Percentiles rank a stretch among this genome's conserved stretches.
These are phyloP conservation scores for Orthosia gothica DNA, from an alignment of 2,888 invertebrate genomes.

Conservation along the genomic window DNA sequence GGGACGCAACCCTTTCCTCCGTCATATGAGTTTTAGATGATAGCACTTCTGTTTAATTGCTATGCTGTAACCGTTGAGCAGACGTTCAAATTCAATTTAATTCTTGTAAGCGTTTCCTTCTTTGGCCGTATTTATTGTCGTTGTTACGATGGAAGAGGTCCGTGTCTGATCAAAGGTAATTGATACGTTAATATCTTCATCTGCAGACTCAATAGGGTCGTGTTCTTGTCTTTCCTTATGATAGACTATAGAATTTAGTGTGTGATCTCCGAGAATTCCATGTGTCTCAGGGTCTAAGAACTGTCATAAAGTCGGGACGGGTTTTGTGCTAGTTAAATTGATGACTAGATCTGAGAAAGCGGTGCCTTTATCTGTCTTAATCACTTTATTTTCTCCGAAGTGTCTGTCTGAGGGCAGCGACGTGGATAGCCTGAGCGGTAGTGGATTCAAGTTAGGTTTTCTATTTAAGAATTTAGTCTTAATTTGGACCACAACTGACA, in stretches of 20 bases:
- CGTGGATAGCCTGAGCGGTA: neutral
- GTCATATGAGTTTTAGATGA: constrained; percentile 51
- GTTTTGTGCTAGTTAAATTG: constrained; percentile 33
- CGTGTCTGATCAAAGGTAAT: constrained; percentile 15
- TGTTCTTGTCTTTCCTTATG: constrained; percentile 2
- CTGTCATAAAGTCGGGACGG: constrained; percentile 18
- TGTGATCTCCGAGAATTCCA: constrained; percentile 21
- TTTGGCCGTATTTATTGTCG: constrained; percentile 23
- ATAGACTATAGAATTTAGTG: neutral
- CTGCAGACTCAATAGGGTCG: neutral
- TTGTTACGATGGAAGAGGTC: neutral
- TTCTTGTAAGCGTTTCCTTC: constrained; percentile 17
- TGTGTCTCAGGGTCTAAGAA: constrained; percentile 14
- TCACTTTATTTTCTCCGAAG: constrained; percentile 53
- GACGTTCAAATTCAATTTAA: constrained; percentile 47
- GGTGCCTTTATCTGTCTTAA: constrained; percentile 38
- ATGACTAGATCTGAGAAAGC: constrained; percentile 41
- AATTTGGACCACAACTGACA: no score
- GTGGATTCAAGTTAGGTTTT: neutral
- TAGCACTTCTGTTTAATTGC: constrained; percentile 54
- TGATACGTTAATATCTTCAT: constrained; percentile 21
- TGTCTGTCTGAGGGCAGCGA: constrained; percentile 1
- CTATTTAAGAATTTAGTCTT: constrained; percentile 1
- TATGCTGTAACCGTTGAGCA: constrained; percentile 10
- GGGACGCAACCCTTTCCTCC: constrained; percentile 29